phyloP scores from a whole-genome alignment of 2,797 vertebrate species.

The Enteromius viviparus region DNA sequence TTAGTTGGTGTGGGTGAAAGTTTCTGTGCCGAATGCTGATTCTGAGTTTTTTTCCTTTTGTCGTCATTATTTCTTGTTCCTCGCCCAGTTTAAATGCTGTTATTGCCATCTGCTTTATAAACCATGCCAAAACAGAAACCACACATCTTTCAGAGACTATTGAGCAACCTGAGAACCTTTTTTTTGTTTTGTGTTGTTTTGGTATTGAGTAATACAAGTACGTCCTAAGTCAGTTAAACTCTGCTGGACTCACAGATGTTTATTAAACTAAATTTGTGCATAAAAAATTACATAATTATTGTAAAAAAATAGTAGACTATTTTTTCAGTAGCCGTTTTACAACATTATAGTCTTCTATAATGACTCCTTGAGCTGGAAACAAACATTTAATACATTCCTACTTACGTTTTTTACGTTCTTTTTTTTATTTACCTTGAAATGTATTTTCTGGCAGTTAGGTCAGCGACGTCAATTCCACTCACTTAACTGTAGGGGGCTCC shows the following conservation, averaged over 20 bases:
- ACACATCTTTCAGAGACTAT: slow-evolving; percentile 20
- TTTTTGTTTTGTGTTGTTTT: not conserved
- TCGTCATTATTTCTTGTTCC: slow-evolving; percentile 33
- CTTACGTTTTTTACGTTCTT: not conserved
- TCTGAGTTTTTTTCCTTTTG: not conserved
- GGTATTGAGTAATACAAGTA: not conserved
- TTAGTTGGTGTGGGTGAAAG: slow-evolving; percentile 13
- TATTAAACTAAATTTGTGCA: not conserved
- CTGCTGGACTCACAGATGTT: not conserved
- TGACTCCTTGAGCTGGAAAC: not conserved
- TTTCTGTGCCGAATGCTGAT: slow-evolving; percentile 5
- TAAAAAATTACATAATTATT: not conserved
- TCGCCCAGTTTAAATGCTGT: slow-evolving; percentile 25
- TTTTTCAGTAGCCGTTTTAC: not conserved
- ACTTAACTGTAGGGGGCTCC: not conserved
- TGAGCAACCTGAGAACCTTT: not conserved
- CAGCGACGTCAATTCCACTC: not conserved
- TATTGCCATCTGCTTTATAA: slow-evolving; percentile 30
- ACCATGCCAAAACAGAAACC: slow-evolving; percentile 36
- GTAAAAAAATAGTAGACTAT: not conserved
- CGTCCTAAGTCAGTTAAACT: not conserved
- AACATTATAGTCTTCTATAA: not conserved
- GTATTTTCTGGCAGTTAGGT: not conserved
- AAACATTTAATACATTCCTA: not conserved
- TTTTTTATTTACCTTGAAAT: not conserved